Evolutionary conservation across 2,888 invertebrate genomes (phyloP).

Genomic region (Campoplex nolae): DNA sequence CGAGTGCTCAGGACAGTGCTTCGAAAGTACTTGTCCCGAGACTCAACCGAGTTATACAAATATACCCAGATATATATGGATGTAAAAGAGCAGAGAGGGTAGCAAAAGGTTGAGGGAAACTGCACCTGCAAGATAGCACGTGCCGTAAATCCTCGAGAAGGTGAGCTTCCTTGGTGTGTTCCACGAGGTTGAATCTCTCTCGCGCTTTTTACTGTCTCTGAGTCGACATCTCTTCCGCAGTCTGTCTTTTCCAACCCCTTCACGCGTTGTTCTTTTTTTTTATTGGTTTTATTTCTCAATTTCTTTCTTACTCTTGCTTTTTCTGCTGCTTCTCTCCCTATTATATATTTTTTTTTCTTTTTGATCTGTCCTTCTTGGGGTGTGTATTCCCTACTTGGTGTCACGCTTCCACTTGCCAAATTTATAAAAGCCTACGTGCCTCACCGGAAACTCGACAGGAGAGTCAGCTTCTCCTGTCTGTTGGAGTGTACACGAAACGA

Average conservation of each 20-base stretch:
- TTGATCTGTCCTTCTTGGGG: constrained; percentile 10
- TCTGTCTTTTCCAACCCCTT: constrained; percentile 38
- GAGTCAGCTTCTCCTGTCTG: constrained; percentile 52
- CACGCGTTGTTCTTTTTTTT: constrained; percentile 1
- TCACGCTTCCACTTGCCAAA: constrained; percentile 73
- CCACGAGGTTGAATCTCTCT: constrained; percentile 68
- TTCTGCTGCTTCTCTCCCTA: constrained; percentile 13
- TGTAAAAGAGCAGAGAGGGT: constrained; percentile 31
- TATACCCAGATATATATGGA: background rate
- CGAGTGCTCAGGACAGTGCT: no score
- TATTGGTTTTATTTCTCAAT: background rate
- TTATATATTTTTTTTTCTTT: constrained; percentile 41
- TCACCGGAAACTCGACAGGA: constrained; percentile 62
- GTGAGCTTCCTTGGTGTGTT: constrained; percentile 75
- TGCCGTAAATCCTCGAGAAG: constrained; percentile 80
- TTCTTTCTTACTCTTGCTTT: constrained; percentile 16
- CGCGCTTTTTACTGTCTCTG: constrained; percentile 61
- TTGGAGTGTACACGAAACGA: constrained; percentile 39
- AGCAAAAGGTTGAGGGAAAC: constrained; percentile 39
- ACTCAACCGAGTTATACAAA: background rate
- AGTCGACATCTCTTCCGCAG: constrained; percentile 38
- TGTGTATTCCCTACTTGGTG: constrained; percentile 50
- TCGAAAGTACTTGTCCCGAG: no score
- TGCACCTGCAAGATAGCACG: constrained; percentile 76
- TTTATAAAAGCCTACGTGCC: constrained; percentile 83